phyloP scores from a whole-genome alignment of 2,113 vertebrate genomes.

The Phaetusa simplex region DNA sequence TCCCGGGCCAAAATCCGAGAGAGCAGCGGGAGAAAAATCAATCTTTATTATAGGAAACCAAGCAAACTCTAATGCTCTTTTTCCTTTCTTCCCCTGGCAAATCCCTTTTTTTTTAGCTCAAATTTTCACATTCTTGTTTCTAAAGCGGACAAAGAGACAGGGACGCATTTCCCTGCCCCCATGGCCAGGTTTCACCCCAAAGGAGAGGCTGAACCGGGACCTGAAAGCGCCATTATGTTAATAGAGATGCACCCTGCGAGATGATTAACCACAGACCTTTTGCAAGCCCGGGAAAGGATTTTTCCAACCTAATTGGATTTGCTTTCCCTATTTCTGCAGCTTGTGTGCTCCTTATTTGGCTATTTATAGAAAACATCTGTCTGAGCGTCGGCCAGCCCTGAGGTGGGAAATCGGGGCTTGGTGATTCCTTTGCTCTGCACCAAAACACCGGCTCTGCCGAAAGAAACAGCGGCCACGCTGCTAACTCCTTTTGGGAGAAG shows the following conservation, averaged over 20 bases:
- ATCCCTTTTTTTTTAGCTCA: neutral
- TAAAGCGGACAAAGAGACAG: neutral
- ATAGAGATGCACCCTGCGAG: neutral
- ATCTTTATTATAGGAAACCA: neutral
- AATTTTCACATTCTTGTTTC: neutral
- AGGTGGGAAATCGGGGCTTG: neutral
- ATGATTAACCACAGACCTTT: neutral
- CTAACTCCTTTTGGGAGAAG: accelerated
- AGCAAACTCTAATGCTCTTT: neutral
- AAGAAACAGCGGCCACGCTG: accelerated
- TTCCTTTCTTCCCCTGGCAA: neutral
- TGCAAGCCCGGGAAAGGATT: neutral
- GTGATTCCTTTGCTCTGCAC: neutral
- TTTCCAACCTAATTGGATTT: neutral
- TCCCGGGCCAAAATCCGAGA: neutral
- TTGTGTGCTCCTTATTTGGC: neutral
- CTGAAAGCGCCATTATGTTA: neutral
- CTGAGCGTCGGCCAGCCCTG: neutral
- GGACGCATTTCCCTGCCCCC: neutral
- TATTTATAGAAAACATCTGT: conserved; percentile 21
- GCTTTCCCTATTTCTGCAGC: neutral
- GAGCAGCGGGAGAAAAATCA: neutral
- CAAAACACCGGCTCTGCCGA: accelerated
- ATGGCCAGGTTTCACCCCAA: neutral
- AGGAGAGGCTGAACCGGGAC: neutral